phyloP scores from a whole-genome alignment of 2,113 vertebrate genomes.

The Gavia stellata region DNA sequence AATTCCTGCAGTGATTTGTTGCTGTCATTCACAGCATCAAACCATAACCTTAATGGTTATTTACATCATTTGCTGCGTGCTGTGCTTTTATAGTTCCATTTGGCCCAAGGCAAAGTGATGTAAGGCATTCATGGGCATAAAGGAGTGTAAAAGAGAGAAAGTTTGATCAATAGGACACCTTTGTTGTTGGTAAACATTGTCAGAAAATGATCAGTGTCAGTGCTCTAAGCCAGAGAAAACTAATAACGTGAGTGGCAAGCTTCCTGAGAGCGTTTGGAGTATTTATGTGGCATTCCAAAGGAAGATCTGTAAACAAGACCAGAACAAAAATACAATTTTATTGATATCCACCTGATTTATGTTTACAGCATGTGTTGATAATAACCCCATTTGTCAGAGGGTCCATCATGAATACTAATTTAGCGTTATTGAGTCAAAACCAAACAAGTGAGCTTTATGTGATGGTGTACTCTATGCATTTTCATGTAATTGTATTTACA shows the following conservation, averaged over 20 bases:
- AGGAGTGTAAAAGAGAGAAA: conserved; percentile 53
- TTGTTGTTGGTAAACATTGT: conserved; percentile 74
- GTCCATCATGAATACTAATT: conserved; percentile 73
- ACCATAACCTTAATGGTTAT: conserved; percentile 39
- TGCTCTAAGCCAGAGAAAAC: conserved; percentile 69
- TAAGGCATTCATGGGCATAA: conserved; percentile 60
- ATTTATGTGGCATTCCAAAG: conserved; percentile 70
- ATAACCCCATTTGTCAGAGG: conserved; percentile 76
- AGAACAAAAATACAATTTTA: conserved; percentile 75
- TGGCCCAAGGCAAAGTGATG: conserved; percentile 60
- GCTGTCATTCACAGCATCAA: conserved; percentile 41
- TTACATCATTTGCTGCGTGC: conserved; percentile 37
- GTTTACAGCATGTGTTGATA: conserved; percentile 75
- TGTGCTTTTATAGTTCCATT: conserved; percentile 52
- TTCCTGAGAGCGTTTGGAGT: conserved; percentile 67
- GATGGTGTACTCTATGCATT: conserved; percentile 13
- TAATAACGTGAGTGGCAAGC: conserved; percentile 74
- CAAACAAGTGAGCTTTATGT: conserved; percentile 57
- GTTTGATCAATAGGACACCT: conserved; percentile 74
- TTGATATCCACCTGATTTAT: conserved; percentile 79
- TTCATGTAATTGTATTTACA: not conserved
- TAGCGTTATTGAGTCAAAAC: conserved; percentile 46
- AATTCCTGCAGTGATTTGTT: conserved; percentile 7
- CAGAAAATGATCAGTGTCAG: conserved; percentile 68
- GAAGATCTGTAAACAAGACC: conserved; percentile 73